Evolutionary conservation across 1,140 invertebrate species (phyloP), one percentile per base, ranked within the genome.

Genomic region (Habropoda laboriosa): DNA sequence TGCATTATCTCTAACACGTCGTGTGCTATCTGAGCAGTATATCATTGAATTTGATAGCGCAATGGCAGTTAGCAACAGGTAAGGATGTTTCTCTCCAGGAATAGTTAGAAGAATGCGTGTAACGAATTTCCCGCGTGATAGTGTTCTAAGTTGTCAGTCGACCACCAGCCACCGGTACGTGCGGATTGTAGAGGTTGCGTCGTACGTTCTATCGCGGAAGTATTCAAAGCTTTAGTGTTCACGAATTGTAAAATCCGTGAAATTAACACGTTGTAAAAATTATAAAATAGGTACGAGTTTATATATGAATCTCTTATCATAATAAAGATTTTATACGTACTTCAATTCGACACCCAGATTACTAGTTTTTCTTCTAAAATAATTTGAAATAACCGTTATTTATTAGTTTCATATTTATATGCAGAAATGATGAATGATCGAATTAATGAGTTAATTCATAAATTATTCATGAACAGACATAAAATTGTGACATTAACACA

Each of bases 151-250:
- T 72, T 67, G 57, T 72, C 57, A 78, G 67, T 78, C 67, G 67
- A 40, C 67, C 67, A 53, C 63, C 76, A 58, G 68, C 67, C 67
- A 61, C 47, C 67, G 76, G 76, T 42, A 53, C 45, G 57, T 53
- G 27, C 35, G 35, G 42, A 1, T 72, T 24, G 32, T n/a, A 42
- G 21, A 68, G 27, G 18, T 24, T 18, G 57, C 35, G 27, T 78
- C 57, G 16, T 30, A 21, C 32, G 5, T 42, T 40, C 16, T 42
- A 30, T 61, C 35, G 67, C 35, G 67, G 27, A 78, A 49, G 8
- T 40, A 47, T 78, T 72, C 7, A 5, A 72, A 72, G 53, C 27
- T 49, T 42, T 5, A 38, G 51, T 61, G 66, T 45, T 12, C 60
- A 68, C 13, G 21, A 35, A 18, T 70, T 12, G 67, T 42, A 45